Evolutionary conservation across 2,797 vertebrate genomes (phyloP).

Genomic region (Karalla daura): DNA sequence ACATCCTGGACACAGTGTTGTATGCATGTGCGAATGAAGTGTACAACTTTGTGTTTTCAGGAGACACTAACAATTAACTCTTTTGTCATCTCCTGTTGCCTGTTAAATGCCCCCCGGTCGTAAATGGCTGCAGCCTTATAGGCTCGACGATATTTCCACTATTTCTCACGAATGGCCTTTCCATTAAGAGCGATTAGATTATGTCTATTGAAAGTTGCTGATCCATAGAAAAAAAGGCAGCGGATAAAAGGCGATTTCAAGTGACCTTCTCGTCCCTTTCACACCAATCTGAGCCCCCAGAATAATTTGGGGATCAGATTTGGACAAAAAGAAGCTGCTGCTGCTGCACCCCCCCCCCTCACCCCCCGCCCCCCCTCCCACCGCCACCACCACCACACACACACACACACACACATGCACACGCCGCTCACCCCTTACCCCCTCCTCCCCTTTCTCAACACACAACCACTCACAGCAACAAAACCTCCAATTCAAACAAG

Average conservation of each 20-base stretch:
- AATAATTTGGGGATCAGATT: slow-evolving; percentile 92
- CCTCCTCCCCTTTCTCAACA: slow-evolving; percentile 88
- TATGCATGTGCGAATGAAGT: slow-evolving; percentile 8
- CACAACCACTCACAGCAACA: slow-evolving; percentile 86
- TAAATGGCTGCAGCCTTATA: slow-evolving; percentile 53
- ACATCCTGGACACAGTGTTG: neutral
- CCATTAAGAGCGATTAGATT: slow-evolving; percentile 95
- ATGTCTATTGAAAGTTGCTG: slow-evolving; percentile 95
- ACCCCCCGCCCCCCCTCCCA: slow-evolving; percentile 50
- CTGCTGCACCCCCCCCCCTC: slow-evolving; percentile 40
- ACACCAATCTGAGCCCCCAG: slow-evolving; percentile 93
- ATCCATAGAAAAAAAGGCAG: slow-evolving; percentile 91
- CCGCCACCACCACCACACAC: slow-evolving; percentile 42
- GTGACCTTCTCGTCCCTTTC: slow-evolving; percentile 95
- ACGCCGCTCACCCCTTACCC: slow-evolving; percentile 73
- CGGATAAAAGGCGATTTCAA: slow-evolving; percentile 97
- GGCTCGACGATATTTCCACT: slow-evolving; percentile 77
- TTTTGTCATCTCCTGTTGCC: slow-evolving; percentile 34
- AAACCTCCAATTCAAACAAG: slow-evolving; percentile 79
- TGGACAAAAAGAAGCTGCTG: slow-evolving; percentile 86
- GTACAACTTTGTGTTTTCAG: slow-evolving; percentile 26
- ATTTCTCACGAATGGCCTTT: slow-evolving; percentile 86
- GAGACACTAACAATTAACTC: slow-evolving; percentile 42
- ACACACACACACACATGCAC: slow-evolving; percentile 49
- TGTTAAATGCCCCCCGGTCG: slow-evolving; percentile 57